phyloP scores from a whole-genome alignment of 2,113 vertebrate genomes.

The Alethe diademata region DNA sequence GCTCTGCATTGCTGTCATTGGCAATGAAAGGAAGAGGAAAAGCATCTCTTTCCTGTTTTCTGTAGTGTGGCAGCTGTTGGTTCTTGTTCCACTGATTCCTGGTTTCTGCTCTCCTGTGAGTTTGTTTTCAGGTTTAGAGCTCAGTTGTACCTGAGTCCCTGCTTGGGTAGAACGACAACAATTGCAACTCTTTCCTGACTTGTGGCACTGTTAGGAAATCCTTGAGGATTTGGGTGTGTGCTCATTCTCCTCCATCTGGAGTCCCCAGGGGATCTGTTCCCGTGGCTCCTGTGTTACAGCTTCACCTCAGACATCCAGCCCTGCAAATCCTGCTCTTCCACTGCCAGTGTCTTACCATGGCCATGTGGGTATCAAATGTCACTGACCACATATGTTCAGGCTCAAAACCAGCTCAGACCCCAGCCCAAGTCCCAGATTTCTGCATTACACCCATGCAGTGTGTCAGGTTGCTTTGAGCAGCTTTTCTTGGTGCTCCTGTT shows the following conservation, averaged over 20 bases:
- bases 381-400: neutral
- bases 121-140: neutral
- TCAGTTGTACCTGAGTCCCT: neutral
- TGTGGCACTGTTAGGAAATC: fast-evolving
- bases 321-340: neutral
- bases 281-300: fast-evolving
- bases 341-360: neutral
- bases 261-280: neutral
- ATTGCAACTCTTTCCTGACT: neutral
- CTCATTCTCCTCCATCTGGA: neutral
- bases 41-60: fast-evolving
- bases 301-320: neutral
- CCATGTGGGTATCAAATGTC: neutral
- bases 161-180: neutral
- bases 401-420: neutral
- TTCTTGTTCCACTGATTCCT: neutral
- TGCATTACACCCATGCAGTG: fast-evolving
- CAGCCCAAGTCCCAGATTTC: neutral
- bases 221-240: neutral
- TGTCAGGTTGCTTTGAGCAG: neutral
- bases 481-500: neutral
- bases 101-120: neutral
- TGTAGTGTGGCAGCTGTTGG: fast-evolving
- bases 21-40: neutral
- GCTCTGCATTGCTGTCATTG: neutral